These are phyloP conservation scores for Pteria penguin DNA, from an alignment of 2,888 invertebrate species.

Conservation along the genomic window DNA sequence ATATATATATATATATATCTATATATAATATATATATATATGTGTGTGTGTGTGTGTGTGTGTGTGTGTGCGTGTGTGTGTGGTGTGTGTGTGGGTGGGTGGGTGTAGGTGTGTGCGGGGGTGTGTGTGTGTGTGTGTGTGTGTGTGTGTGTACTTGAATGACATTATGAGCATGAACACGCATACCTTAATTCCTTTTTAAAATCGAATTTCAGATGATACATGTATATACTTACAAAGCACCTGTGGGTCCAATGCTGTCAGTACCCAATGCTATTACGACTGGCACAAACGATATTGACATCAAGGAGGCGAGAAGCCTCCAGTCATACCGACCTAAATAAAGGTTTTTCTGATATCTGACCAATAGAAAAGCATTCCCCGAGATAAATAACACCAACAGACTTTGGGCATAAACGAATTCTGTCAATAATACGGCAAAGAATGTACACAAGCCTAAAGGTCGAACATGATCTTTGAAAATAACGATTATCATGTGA, in stretches of 20 bases:
- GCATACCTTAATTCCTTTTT: too few species aligned
- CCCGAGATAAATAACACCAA: background rate
- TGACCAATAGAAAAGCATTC: constrained; percentile 10
- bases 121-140: too few species aligned
- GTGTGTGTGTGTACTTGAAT: too few species aligned
- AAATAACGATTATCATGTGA: background rate
- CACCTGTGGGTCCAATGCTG: background rate
- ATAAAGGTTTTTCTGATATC: background rate
- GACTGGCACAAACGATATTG: background rate
- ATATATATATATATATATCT: too few species aligned
- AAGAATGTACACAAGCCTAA: background rate
- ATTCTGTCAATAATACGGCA: background rate
- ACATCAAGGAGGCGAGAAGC: background rate
- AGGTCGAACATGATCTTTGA: constrained; percentile 7
- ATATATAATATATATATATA: too few species aligned
- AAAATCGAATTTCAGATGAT: too few species aligned
- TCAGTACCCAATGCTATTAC: background rate
- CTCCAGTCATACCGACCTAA: constrained; percentile 4
- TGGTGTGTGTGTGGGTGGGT: too few species aligned
- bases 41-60: too few species aligned
- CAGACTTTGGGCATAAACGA: background rate
- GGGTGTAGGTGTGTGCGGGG: too few species aligned
- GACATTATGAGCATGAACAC: too few species aligned
- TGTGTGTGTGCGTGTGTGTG: too few species aligned
- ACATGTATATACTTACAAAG: background rate